A percentile compares a stretch with the other conserved stretches of the same genome.
Evolutionary conservation across 2,797 vertebrate species (phyloP).

Genomic region (Spizella passerina): DNA sequence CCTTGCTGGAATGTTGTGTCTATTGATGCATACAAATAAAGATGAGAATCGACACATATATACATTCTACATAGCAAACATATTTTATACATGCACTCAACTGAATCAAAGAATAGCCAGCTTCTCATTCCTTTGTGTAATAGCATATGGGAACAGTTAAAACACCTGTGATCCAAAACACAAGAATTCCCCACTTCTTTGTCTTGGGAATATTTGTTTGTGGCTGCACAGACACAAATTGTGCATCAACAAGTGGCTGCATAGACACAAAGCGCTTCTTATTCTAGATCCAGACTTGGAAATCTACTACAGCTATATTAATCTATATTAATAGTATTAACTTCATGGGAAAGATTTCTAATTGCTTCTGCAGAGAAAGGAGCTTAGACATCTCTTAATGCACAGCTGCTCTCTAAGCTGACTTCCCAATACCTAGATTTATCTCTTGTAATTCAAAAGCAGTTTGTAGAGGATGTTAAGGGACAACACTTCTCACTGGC

Average conservation of each 20-base stretch:
- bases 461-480: background rate
- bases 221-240: background rate
- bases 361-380: background rate
- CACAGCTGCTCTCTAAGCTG: background rate
- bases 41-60: rapidly evolving
- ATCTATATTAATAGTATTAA: background rate
- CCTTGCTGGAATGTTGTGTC: background rate
- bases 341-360: background rate
- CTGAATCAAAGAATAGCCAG: background rate
- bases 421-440: background rate
- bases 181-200: rapidly evolving
- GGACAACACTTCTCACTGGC: background rate
- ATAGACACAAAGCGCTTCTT: background rate
- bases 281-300: background rate
- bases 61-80: rapidly evolving
- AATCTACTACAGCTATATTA: background rate
- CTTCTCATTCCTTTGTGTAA: background rate
- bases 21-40: background rate
- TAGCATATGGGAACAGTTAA: rapidly evolving
- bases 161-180: background rate
- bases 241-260: background rate
- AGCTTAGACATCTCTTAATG: background rate
- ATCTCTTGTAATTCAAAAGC: background rate
- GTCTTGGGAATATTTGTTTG: background rate
- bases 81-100: background rate